phyloP scores from a whole-genome alignment of 2,797 vertebrate species.

The Hydrophis major region DNA sequence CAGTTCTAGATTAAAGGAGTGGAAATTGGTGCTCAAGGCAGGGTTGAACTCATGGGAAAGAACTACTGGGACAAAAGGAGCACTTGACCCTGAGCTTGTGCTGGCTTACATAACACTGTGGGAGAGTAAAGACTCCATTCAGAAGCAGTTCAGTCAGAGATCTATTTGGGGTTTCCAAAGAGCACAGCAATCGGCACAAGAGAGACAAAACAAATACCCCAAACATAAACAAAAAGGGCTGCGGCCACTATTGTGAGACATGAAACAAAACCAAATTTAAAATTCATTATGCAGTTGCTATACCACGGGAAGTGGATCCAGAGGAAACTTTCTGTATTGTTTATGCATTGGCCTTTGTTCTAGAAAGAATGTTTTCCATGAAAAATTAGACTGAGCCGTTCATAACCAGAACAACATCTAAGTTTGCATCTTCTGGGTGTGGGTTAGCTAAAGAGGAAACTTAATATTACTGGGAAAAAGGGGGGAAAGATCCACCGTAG shows the following conservation, averaged over 20 bases:
- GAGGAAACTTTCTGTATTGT: constrained; percentile 53
- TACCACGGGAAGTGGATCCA: constrained; percentile 58
- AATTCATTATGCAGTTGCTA: constrained; percentile 51
- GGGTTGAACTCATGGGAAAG: constrained; percentile 93
- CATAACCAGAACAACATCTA: constrained; percentile 22
- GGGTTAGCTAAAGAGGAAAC: constrained; percentile 20
- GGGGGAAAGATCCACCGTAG: not conserved
- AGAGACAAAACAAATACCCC: constrained; percentile 74
- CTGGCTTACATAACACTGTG: constrained; percentile 91
- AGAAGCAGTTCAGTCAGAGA: constrained; percentile 76
- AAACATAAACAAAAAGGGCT: constrained; percentile 71
- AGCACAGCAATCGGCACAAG: constrained; percentile 74
- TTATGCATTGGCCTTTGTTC: constrained; percentile 55
- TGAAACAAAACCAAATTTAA: constrained; percentile 55
- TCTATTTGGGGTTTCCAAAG: constrained; percentile 84
- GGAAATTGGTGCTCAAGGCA: constrained; percentile 86
- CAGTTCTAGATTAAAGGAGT: constrained; percentile 78
- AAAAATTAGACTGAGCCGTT: constrained; percentile 22
- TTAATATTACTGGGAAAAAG: not conserved
- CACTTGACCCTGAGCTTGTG: constrained; percentile 90
- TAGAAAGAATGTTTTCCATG: constrained; percentile 41
- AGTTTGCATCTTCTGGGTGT: constrained; percentile 19
- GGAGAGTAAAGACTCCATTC: constrained; percentile 81
- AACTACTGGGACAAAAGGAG: constrained; percentile 84
- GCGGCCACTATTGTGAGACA: constrained; percentile 62